Evolutionary conservation across 2,888 invertebrate genomes (phyloP).

Genomic region (Philonicus albiceps): DNA sequence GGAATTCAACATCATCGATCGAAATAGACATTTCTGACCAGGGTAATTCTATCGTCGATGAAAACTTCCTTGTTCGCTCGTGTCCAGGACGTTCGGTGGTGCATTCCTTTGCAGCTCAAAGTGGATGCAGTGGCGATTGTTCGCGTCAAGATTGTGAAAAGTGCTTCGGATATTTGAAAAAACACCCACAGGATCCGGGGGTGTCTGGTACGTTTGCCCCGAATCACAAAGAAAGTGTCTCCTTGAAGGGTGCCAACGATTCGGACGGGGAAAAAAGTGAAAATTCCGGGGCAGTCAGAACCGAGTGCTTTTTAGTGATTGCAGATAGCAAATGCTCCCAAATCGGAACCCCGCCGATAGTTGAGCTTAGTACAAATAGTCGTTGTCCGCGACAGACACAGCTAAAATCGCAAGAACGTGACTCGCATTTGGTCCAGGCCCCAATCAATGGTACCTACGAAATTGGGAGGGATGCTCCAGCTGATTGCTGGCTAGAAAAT

Average conservation of each 20-base stretch:
- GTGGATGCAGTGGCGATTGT: background rate
- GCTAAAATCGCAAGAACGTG: background rate
- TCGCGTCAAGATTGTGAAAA: background rate
- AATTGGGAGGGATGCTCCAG: background rate
- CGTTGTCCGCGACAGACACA: background rate
- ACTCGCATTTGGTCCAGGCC: background rate
- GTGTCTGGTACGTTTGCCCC: background rate
- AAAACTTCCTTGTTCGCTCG: background rate
- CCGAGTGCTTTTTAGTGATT: background rate
- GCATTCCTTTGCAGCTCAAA: background rate
- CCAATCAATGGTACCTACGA: background rate
- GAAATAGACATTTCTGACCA: constrained; percentile 44
- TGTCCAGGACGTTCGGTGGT: background rate
- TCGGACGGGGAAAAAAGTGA: background rate
- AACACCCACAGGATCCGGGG: background rate
- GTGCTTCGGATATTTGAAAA: background rate
- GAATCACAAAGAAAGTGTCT: background rate
- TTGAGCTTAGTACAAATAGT: background rate
- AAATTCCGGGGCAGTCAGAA: background rate
- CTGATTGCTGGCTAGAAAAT: constrained; percentile 17
- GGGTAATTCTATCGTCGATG: background rate
- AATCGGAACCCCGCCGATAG: background rate
- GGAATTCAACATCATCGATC: constrained; percentile 46
- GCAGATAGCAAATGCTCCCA: background rate
- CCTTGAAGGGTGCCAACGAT: background rate